These are phyloP conservation scores for Phalacrocorax aristotelis DNA, from an alignment of 2,113 vertebrate genomes.

Conservation along the genomic window DNA sequence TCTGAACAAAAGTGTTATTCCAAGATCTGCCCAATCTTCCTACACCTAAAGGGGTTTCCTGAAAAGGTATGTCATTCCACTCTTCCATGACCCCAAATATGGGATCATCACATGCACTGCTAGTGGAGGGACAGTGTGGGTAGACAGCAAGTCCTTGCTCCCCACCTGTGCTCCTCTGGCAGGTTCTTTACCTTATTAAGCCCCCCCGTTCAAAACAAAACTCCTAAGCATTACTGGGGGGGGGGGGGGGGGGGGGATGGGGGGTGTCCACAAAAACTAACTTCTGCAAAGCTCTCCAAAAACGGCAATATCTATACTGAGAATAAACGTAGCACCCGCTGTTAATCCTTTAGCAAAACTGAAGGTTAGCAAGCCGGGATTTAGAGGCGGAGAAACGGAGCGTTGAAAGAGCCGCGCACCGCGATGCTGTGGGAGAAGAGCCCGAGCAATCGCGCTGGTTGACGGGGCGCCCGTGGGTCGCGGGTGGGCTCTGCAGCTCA, in stretches of 20 bases:
- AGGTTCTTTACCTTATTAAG: neutral
- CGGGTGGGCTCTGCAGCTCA: neutral
- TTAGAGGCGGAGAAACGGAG: neutral
- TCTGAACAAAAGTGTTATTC: neutral
- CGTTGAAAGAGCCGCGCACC: accelerated
- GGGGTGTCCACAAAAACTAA: neutral
- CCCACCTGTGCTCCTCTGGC: neutral
- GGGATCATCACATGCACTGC: accelerated
- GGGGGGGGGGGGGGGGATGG: neutral
- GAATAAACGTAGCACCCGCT: accelerated
- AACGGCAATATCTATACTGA: accelerated
- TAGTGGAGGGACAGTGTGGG: neutral
- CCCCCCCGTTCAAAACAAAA: neutral
- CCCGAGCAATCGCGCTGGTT: accelerated
- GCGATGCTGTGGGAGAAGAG: neutral
- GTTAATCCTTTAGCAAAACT: neutral
- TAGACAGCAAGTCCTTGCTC: accelerated
- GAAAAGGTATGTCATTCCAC: neutral
- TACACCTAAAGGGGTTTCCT: neutral
- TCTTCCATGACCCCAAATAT: neutral
- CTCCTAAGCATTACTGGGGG: neutral
- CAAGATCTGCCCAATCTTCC: neutral
- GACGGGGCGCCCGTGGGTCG: accelerated
- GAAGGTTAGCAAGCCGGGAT: neutral
- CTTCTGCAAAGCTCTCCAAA: neutral